Evolutionary conservation across 2,797 vertebrate species (phyloP).

Genomic region (Odontamblyopus lacepedii): DNA sequence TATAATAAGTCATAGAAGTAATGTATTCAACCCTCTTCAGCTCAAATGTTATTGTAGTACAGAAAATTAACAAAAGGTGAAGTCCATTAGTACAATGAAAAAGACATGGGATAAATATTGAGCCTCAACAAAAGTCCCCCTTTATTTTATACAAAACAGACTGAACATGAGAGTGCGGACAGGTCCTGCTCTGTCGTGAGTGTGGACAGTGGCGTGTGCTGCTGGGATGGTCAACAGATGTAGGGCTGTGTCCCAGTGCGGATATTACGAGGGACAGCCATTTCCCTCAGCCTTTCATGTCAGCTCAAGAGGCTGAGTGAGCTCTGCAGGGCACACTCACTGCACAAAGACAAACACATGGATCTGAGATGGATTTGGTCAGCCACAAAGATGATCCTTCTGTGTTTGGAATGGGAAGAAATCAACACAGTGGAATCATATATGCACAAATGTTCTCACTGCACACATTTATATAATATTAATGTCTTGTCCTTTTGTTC

Average conservation of each 20-base stretch:
- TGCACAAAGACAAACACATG: conserved; percentile 55
- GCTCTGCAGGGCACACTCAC: conserved; percentile 49
- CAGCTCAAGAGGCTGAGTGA: conserved; percentile 57
- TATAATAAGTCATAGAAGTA: too few relatives aligned
- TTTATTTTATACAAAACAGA: conserved; percentile 23
- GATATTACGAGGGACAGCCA: conserved; percentile 72
- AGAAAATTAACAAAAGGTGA: too few relatives aligned
- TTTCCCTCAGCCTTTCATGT: conserved; percentile 73
- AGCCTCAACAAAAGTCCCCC: too few relatives aligned
- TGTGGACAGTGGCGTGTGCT: conserved; percentile 51
- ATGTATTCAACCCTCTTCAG: too few relatives aligned
- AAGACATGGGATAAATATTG: too few relatives aligned
- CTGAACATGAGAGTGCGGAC: conserved; percentile 46
- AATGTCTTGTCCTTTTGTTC: background rate
- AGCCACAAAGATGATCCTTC: conserved; percentile 47
- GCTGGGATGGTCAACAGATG: conserved; percentile 71
- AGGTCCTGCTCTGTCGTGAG: conserved; percentile 33
- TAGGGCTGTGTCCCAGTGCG: conserved; percentile 59
- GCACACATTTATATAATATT: background rate
- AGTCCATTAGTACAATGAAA: too few relatives aligned
- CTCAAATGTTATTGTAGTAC: too few relatives aligned
- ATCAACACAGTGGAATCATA: conserved; percentile 40
- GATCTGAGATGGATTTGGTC: conserved; percentile 58
- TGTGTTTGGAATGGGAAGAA: conserved; percentile 41
- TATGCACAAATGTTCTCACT: conserved; percentile 35